Evolutionary conservation across 2,113 vertebrate species (phyloP), one percentile per base, ranked within the genome.

Genomic region (Herpailurus yagouaroundi): DNA sequence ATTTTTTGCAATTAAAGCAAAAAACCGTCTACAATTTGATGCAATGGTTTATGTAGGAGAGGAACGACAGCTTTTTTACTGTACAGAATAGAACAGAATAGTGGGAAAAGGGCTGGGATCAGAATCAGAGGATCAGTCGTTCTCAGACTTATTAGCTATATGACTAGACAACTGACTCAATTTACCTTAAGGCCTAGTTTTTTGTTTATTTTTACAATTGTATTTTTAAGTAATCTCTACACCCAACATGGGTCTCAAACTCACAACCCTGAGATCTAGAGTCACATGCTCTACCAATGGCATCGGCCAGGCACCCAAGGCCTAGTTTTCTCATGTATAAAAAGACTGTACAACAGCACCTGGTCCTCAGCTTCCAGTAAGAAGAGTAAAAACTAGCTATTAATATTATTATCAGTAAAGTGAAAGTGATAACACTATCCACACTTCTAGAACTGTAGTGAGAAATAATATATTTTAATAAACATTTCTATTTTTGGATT

Each of bases 401-500:
- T 55, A 93, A 74, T 36, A 48, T 52, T 77, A 50, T 69, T 38
- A 50, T 29, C 3, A 87, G 57, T 83, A 60, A 91, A 92, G 52
- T 52, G 14, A 60, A 95, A 25, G 23, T 50, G 57, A 33, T 31
- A 69, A 41, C 4, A 63, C 33, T 57, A 66, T 8, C 31, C 73
- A 52, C 0, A 57, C 3, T 63, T 89, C n/a, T 18, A 74, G 3
- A 89, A 84, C 6, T 31, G 4, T 10, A 66, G 16, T 48, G 60
- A 96, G 36, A 33, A 76, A 33, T 82, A 68, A 52, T 81, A 27
- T 83, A 68, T 9, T 25, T 91, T 85, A 93, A 83, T 15, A 74
- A 89, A 66, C 27, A 92, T 79, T 77, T 87, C 89, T 92, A 68
- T 21, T 89, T n/a, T 77, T n/a, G 36, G 60, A 83, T 76, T 89